Evolutionary conservation across 1,140 invertebrate species (phyloP), one percentile per base, ranked within the genome.

Genomic region (Pollicipes pollicipes): DNA sequence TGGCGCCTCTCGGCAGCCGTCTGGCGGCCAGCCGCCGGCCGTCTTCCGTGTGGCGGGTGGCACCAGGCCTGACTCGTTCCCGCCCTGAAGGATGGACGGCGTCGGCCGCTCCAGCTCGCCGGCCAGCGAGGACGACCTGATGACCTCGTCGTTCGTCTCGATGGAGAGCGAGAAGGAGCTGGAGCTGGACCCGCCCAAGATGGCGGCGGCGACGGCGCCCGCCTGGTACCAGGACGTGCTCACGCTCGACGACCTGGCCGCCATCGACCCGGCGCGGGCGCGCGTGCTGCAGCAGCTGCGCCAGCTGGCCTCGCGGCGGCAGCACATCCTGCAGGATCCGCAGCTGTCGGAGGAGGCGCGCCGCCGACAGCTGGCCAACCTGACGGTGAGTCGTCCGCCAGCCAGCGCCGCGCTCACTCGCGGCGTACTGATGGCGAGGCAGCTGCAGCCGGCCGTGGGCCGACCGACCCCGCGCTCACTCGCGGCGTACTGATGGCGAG

Each of bases 221-320:
- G 72, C 78, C 4, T 83, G 83, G 82, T 83, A 79, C 75, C 74
- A 77, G 69, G 81, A 80, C 27, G 77, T 85, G 28, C 82, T 97
- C 13, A 86, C 84, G 30, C 83, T 89, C 70, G 90, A 95, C 63
- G 92, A 97, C 81, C 83, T 97, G 31, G 83, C 86, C 45, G 83
- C 89, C 72, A 88, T 98, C 8, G 92, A 98, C 82, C 88, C 90
- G 1, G 88, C 92, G 27, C 83, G 90, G 75, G 89, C 89, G 10
- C 75, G 76, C 72, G 94, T 95, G 78, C 77, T 95, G 21, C 85
- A 86, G 72, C 87, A 93, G 78, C 82, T 94, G 63, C 84, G 86
- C 71, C 86, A 88, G 29, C 78, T 93, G 17, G 83, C 87, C 45
- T 78, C 81, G 67, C 82, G 84, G 45, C 90, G 90, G 77, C 84